Evolutionary conservation across 2,888 invertebrate genomes (phyloP), one percentile per base, ranked within the genome.

Genomic region (Eumerus sabulonum): DNA sequence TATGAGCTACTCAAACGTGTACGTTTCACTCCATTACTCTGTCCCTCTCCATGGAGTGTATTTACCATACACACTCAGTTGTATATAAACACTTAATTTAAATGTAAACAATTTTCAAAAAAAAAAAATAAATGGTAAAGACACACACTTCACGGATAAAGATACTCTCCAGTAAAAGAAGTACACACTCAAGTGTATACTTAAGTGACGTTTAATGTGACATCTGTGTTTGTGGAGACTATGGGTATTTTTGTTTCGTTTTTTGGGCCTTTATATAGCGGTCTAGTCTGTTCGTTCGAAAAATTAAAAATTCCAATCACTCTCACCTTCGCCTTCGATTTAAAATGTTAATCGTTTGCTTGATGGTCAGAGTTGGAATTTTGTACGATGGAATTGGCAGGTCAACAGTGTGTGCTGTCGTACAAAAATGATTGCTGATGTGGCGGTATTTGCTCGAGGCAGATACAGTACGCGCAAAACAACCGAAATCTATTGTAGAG

Each of bases 161-260:
- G 51, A 66, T 66, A 71, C 70, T 40, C 44, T 38, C 11, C n/a
- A 16, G 12, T n/a, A 27, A 27, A 7, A 18, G 60, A 57, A 70
- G 63, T 64, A 68, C 68, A 62, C 47, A 70, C 60, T 62, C 48
- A 40, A 70, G 51, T 53, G 59, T 68, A 42, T 60, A 60, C 59
- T 70, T 70, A 60, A 76, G 67, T 74, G 67, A 51, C 62, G 67
- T 71, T 76, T 50, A 60, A 76, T 64, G 64, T 71, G 70, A 71
- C 76, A 76, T 71, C 64, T 70, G 60, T 40, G 60, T 9, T 51
- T 1, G 5, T 11, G 16, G 50, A 11, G 1, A 53, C 51, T 51
- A 40, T 68, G n/a, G 12, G 59, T 60, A 19, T 19, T 11, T 50
- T 53, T n/a, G n/a, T 73, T 59, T n/a, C n/a, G n/a, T n/a, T n/a